Conservation (phyloP, 2,888 invertebrate genomes). For the Ellobium chinense region DNA sequence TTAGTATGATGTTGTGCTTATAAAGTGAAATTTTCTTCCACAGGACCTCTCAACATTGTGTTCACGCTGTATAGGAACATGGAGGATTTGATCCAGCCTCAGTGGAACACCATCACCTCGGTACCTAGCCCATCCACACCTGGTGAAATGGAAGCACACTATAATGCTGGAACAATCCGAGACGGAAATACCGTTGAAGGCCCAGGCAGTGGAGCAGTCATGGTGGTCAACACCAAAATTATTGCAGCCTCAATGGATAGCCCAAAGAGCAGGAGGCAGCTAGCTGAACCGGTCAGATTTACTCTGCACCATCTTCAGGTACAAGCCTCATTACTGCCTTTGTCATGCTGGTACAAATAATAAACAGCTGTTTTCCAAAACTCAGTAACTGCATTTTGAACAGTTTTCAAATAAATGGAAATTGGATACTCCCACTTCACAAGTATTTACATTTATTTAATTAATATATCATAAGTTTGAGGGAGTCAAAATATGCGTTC, state of each 20-base stretch:
- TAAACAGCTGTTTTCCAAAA: too few relatives aligned
- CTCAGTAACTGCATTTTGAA: too few relatives aligned
- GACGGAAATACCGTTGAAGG: not conserved
- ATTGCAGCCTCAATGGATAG: conserved; percentile 30
- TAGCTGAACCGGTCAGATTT: conserved; percentile 30
- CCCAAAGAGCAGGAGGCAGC: not conserved
- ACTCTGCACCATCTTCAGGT: conserved; percentile 35
- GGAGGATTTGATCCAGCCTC: conserved; percentile 30
- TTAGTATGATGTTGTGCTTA: too few relatives aligned
- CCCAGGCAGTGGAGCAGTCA: not conserved
- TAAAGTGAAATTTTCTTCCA: too few relatives aligned
- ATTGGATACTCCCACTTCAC: too few relatives aligned
- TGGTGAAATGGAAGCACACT: not conserved
- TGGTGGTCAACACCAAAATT: conserved; percentile 36
- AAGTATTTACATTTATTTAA: too few relatives aligned
- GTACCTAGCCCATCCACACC: not conserved
- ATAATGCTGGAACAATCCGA: not conserved
- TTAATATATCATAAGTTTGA: too few relatives aligned
- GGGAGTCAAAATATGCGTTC: too few relatives aligned
- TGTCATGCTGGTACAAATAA: too few relatives aligned
- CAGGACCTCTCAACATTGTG: conserved; percentile 15
- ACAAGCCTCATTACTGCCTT: too few relatives aligned
- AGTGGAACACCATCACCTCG: conserved; percentile 9
- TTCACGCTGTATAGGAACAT: conserved; percentile 35
- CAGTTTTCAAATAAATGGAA: too few relatives aligned